These are phyloP conservation scores for Halisarca cf. caerulea DNA, from an alignment of 37 sponge, comb jelly and placozoan species.

Conservation along the genomic window DNA sequence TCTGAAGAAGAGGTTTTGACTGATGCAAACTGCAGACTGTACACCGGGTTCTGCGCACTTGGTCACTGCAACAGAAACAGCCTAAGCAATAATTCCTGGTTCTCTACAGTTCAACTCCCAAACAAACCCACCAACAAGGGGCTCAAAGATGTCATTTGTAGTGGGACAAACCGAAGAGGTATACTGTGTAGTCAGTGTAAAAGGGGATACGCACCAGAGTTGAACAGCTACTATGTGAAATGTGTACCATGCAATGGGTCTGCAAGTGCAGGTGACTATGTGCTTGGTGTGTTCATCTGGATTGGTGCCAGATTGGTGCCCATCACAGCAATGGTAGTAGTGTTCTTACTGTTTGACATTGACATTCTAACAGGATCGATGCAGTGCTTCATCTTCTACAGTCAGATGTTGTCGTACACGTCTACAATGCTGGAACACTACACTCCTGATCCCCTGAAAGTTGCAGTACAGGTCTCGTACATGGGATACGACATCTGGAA, in stretches of 20 bases:
- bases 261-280: neutral
- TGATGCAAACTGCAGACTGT: neutral
- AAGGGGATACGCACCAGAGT: neutral
- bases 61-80: neutral
- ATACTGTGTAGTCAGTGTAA: slow-evolving; percentile 7
- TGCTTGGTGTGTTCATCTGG: neutral
- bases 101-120: neutral
- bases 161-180: neutral
- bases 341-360: slow-evolving; percentile 25
- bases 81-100: neutral
- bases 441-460: neutral
- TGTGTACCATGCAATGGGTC: slow-evolving; percentile 2
- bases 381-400: slow-evolving; percentile 25
- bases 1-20: neutral
- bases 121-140: neutral
- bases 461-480: neutral
- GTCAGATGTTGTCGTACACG: neutral
- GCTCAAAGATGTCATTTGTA: neutral
- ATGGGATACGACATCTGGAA: neutral
- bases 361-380: slow-evolving; percentile 16
- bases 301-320: neutral
- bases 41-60: neutral
- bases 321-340: neutral
- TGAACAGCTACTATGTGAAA: neutral
- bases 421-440: neutral